These are phyloP conservation scores for Rhinichthys osculus DNA, from an alignment of 2,797 vertebrate species.

Conservation along the genomic window DNA sequence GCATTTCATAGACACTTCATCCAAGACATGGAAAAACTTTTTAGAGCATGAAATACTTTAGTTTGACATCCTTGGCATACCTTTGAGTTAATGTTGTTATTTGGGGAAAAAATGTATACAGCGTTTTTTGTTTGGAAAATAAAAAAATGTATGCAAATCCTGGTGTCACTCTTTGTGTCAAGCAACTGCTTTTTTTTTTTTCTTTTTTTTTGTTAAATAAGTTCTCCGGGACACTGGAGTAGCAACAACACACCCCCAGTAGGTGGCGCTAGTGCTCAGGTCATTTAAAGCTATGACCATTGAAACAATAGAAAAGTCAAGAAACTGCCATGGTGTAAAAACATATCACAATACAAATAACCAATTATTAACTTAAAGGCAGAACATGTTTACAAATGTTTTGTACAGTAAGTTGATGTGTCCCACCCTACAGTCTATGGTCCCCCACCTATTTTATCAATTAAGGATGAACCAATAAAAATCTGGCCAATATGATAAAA, in stretches of 20 bases:
- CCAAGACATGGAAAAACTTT: slow-evolving; percentile 48
- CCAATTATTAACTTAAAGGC: no score
- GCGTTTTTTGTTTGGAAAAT: slow-evolving; percentile 72
- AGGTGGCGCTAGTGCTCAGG: slow-evolving; percentile 28
- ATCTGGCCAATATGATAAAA: not conserved
- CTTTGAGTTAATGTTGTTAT: slow-evolving; percentile 59
- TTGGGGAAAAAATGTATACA: slow-evolving; percentile 62
- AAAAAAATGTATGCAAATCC: slow-evolving; percentile 63
- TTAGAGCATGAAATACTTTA: slow-evolving; percentile 66
- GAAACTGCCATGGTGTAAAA: not conserved
- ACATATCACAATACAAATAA: not conserved
- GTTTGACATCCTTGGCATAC: slow-evolving; percentile 64
- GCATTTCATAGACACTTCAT: slow-evolving; percentile 57
- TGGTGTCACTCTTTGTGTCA: not conserved
- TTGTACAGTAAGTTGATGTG: not conserved
- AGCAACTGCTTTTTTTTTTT: not conserved
- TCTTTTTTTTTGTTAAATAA: no score
- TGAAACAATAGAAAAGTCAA: not conserved
- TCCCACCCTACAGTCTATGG: no score
- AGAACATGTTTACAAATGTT: not conserved
- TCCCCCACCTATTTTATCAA: not conserved
- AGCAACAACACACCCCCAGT: not conserved
- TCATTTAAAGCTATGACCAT: not conserved
- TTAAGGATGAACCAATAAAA: not conserved
- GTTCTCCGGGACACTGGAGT: not conserved